phyloP scores from a whole-genome alignment of 2,113 vertebrate genomes.

The Cisticola juncidis region DNA sequence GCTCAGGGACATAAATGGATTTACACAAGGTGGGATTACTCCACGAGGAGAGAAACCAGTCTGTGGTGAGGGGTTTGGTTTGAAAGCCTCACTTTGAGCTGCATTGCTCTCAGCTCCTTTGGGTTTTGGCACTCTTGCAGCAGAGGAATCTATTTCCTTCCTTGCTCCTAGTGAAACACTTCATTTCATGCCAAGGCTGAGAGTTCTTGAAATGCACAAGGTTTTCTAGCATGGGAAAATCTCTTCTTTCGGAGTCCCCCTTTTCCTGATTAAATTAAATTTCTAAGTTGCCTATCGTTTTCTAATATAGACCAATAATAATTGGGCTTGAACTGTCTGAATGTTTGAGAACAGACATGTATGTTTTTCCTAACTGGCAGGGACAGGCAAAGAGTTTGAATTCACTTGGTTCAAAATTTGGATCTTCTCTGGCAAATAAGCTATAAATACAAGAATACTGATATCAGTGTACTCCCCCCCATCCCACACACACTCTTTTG shows the following conservation, averaged over 20 bases:
- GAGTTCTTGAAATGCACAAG: background rate
- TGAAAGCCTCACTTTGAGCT: background rate
- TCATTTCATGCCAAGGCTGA: background rate
- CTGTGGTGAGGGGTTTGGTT: background rate
- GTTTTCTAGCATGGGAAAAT: background rate
- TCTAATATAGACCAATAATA: background rate
- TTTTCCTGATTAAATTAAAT: background rate
- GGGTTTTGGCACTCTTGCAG: background rate
- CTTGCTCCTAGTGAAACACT: background rate
- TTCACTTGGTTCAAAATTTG: background rate
- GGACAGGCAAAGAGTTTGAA: background rate
- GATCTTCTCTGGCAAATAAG: background rate
- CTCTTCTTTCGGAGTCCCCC: background rate
- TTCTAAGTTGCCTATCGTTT: background rate
- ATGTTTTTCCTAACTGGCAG: background rate
- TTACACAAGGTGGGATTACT: background rate
- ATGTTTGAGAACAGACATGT: background rate
- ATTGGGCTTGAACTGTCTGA: background rate
- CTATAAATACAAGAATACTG: background rate
- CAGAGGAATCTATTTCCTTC: background rate
- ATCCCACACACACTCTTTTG: rapidly evolving
- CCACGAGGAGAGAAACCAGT: background rate
- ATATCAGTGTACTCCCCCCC: rapidly evolving
- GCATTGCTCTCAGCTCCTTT: background rate
- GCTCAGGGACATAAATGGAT: background rate